Base-by-base conservation (phyloP, 2,797 vertebrate species). In the Paguma larvata region DNA sequence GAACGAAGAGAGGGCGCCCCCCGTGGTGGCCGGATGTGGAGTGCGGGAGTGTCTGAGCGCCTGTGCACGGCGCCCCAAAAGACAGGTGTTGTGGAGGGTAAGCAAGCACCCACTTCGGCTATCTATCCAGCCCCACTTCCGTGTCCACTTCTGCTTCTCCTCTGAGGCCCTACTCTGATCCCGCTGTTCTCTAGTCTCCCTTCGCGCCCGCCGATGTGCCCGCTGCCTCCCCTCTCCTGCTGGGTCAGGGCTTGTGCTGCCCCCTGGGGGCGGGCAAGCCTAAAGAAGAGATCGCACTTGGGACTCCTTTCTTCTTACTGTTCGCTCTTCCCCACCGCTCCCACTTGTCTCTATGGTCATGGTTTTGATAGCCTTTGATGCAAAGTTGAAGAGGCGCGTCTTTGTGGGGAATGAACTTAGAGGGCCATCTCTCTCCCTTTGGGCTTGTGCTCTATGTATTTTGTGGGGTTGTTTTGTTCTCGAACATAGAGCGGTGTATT, bases 11-110 rank as follows among this genome's bases (percentile, higher is more conserved):
- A 68, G 44, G 25, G 14, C 15, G 21, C 15, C 11, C 48, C 6
- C 18, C 4, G 16, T 11, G 63, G 5, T 2, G 21, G 27, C 30
- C 5, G 63, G 30, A 5, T 0, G 7, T 34, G 12, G 62, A 23
- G 8, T 14, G 32, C 46, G 41, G 65, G 30, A 59, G 34, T 34
- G 30, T 12, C 34, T 65, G 23, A 65, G 18, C 0, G 0, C 25
- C n/a, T 6, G 7, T 44, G 7, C 18, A 0, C 3, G 6, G 4
- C 3, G 16, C 14, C 51, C 15, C 11, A 8, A 59, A 65, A 56
- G 15, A 27, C 3, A 0, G 1, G 5, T 5, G 18, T 32, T 23
- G 4, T 1, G 14, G 0, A 16, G 30, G n/a, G 7, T 32, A 4
- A 23, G 18, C 48, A n/a, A 32, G 14, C 1, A 32, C 32, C 21